Evolutionary conservation across 2,797 vertebrate species (phyloP).

Genomic region (Melanogrammus aeglefinus): DNA sequence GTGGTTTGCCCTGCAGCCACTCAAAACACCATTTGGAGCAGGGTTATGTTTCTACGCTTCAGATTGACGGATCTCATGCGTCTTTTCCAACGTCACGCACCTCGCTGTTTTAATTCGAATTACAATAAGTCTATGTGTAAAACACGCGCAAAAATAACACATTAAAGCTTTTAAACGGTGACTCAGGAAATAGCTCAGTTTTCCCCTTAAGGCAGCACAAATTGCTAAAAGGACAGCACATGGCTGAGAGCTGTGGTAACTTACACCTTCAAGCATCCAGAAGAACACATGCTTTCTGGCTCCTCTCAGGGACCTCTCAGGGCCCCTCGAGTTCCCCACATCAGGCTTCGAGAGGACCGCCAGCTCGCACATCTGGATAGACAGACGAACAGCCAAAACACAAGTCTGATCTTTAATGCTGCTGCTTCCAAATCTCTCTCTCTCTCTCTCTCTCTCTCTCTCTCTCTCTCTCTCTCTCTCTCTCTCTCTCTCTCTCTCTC

Average conservation of each 20-base stretch:
- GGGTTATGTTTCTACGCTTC: slow-evolving; percentile 4
- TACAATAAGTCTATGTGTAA: slow-evolving; percentile 62
- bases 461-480: slow-evolving; percentile 26
- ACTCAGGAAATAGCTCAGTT: slow-evolving; percentile 61
- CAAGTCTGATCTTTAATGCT: slow-evolving; percentile 20
- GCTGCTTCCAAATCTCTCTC: slow-evolving; percentile 2
- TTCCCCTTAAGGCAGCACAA: slow-evolving; percentile 65
- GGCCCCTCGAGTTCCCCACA: slow-evolving; percentile 46
- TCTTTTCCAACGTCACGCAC: slow-evolving; percentile 30
- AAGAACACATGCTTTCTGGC: slow-evolving; percentile 49
- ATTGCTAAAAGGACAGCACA: slow-evolving; percentile 62
- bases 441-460: slow-evolving; percentile 26
- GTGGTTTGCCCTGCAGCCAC: slow-evolving; percentile 36
- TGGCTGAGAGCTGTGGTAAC: slow-evolving; percentile 59
- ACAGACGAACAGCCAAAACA: slow-evolving; percentile 61
- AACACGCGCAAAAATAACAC: slow-evolving; percentile 57
- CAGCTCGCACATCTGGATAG: slow-evolving; percentile 72
- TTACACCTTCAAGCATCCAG: slow-evolving; percentile 42
- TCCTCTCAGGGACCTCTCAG: slow-evolving; percentile 39
- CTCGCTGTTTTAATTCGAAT: slow-evolving; percentile 45
- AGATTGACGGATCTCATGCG: slow-evolving; percentile 20
- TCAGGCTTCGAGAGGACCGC: slow-evolving; percentile 44
- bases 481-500: slow-evolving; percentile 27
- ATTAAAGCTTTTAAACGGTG: slow-evolving; percentile 55
- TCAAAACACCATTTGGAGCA: slow-evolving; percentile 10